phyloP scores from a whole-genome alignment of 2,888 invertebrate species.

The Pandemis corylana region DNA sequence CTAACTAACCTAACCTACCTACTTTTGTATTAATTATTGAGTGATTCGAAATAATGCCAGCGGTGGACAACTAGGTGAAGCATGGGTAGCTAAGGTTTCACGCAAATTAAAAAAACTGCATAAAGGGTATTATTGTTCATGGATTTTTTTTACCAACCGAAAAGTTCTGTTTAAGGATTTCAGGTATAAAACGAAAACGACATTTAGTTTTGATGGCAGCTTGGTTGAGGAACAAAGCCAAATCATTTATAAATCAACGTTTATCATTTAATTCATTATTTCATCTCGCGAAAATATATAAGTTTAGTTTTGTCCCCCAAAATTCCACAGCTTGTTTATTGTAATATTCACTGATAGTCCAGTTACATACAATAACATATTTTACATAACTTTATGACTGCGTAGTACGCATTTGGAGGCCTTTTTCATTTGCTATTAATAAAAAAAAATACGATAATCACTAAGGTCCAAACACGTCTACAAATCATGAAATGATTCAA shows the following conservation, averaged over 20 bases:
- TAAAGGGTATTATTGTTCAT: too few relatives aligned
- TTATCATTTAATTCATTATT: conserved; percentile 55
- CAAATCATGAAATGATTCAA: conserved; percentile 48
- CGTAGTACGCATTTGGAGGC: conserved; percentile 63
- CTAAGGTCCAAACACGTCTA: conserved; percentile 59
- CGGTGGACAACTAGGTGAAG: too few relatives aligned
- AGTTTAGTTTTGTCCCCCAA: conserved; percentile 79
- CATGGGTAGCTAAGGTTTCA: too few relatives aligned
- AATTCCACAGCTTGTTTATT: conserved; percentile 67
- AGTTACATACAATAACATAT: conserved; percentile 59
- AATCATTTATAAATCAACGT: conserved; percentile 58
- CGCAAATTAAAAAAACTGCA: too few relatives aligned
- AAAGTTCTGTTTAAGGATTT: background rate
- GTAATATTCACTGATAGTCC: conserved; percentile 58
- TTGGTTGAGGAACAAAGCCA: conserved; percentile 80
- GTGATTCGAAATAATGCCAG: too few relatives aligned
- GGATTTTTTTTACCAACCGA: background rate
- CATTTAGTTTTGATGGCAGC: conserved; percentile 55
- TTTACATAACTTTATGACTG: conserved; percentile 61
- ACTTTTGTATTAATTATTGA: too few relatives aligned
- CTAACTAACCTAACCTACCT: too few relatives aligned
- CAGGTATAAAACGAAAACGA: conserved; percentile 38
- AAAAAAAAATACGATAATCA: conserved; percentile 52
- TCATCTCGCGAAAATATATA: conserved; percentile 49
- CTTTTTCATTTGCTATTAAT: conserved; percentile 49